phyloP scores from a whole-genome alignment of 2,888 invertebrate genomes.

The Neocrepidodera transversa region DNA sequence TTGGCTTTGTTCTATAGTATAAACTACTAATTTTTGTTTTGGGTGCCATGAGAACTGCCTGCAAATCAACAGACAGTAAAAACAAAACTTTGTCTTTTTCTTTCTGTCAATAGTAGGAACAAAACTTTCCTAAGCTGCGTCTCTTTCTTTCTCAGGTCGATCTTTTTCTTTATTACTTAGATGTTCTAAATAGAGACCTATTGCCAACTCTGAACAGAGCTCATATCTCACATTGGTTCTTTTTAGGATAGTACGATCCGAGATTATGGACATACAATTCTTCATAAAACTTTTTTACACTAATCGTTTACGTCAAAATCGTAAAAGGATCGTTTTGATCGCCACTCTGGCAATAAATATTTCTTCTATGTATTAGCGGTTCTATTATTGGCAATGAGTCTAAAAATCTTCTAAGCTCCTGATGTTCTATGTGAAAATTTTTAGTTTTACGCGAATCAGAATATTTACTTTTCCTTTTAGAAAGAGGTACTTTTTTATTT shows the following conservation, averaged over 20 bases:
- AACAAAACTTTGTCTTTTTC: too few species aligned
- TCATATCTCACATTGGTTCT: slow-evolving; percentile 43
- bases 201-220: slow-evolving; percentile 37
- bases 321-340: slow-evolving; percentile 30
- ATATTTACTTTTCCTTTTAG: too few species aligned
- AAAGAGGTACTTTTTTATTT: too few species aligned
- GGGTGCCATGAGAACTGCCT: slow-evolving; percentile 5
- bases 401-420: slow-evolving; percentile 15
- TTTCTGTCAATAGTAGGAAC: too few species aligned
- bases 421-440: too few species aligned
- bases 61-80: slow-evolving; percentile 8
- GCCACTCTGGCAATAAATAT: slow-evolving; percentile 36
- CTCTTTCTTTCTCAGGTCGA: slow-evolving; percentile 42
- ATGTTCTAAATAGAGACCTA: slow-evolving; percentile 36
- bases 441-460: too few species aligned
- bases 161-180: slow-evolving; percentile 37
- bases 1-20: background rate
- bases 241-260: slow-evolving; percentile 39
- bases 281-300: slow-evolving; percentile 28
- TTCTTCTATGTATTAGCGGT: slow-evolving; percentile 29
- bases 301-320: slow-evolving; percentile 32
- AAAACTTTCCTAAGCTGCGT: slow-evolving; percentile 19
- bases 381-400: slow-evolving; percentile 30
- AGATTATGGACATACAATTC: slow-evolving; percentile 28
- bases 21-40: slow-evolving; percentile 8